Percentiles rank a stretch among this genome's conserved stretches.
Evolutionary conservation across 2,797 vertebrate genomes (phyloP).

Genomic region (Thalassophryne amazonica): DNA sequence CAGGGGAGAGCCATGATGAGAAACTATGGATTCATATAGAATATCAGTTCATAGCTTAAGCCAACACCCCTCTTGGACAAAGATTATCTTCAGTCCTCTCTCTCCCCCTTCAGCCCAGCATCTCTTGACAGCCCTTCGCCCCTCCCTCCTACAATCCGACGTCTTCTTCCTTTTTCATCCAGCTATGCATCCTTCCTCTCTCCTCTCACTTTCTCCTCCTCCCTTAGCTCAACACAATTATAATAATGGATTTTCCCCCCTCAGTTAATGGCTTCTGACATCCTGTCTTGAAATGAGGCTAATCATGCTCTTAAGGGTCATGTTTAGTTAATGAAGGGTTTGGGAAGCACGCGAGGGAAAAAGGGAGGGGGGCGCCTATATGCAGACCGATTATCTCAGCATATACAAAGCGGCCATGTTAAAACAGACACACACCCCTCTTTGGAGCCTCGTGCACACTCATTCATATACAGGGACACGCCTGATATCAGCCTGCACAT

Average conservation of each 20-base stretch:
- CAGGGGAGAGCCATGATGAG: conserved; percentile 72
- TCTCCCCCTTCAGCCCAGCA: conserved; percentile 52
- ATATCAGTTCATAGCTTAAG: conserved; percentile 59
- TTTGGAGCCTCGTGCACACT: conserved; percentile 53
- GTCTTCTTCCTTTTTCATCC: conserved; percentile 75
- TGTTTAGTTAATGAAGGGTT: conserved; percentile 93
- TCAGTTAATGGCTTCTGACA: conserved; percentile 94
- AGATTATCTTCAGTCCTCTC: conserved; percentile 35
- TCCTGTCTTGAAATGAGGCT: conserved; percentile 92
- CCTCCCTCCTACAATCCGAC: conserved; percentile 65
- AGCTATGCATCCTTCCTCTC: conserved; percentile 69
- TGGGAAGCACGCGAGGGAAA: conserved; percentile 59
- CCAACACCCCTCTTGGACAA: conserved; percentile 42
- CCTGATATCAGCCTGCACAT: conserved; percentile 7
- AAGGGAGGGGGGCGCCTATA: conserved; percentile 27
- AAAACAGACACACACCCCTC: conserved; percentile 76
- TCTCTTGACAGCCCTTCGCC: conserved; percentile 45
- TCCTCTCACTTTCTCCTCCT: conserved; percentile 43
- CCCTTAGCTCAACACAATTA: conserved; percentile 88
- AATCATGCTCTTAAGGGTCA: conserved; percentile 96
- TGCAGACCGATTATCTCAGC: conserved; percentile 65
- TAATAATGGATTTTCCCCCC: conserved; percentile 89
- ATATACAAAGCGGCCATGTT: conserved; percentile 47
- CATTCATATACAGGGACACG: conserved; percentile 26
- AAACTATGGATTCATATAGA: conserved; percentile 78